Percentiles rank a stretch among this genome's conserved stretches.
Evolutionary conservation across 2,888 invertebrate species (phyloP).

Genomic region (Lasioglossum pauxillum): DNA sequence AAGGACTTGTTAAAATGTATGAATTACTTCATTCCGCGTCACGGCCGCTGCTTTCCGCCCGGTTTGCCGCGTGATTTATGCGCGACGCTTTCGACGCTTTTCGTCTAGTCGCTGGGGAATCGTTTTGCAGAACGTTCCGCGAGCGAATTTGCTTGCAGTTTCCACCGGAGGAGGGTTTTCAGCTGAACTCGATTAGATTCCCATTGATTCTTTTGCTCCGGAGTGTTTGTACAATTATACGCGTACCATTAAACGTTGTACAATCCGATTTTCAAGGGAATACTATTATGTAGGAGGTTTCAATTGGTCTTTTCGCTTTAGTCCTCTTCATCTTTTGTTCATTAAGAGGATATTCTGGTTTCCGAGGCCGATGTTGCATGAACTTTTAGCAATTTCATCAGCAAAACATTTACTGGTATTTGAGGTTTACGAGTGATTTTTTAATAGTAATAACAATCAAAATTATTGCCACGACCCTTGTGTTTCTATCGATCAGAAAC

Average conservation of each 20-base stretch:
- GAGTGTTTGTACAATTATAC: background rate
- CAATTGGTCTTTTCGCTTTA: too few relatives aligned
- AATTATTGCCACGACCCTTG: too few relatives aligned
- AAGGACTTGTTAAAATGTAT: conserved; percentile 25
- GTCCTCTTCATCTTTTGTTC: too few relatives aligned
- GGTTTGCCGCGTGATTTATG: conserved; percentile 25
- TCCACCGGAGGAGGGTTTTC: background rate
- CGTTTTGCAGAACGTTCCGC: background rate
- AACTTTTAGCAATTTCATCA: too few relatives aligned
- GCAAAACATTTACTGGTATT: too few relatives aligned
- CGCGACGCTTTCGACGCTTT: conserved; percentile 9
- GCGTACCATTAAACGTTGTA: background rate
- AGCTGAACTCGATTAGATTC: background rate
- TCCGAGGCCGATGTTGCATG: too few relatives aligned
- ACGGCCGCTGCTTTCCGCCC: background rate
- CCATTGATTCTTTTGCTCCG: background rate
- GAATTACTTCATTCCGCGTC: conserved; percentile 16
- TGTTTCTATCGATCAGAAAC: background rate
- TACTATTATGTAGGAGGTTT: background rate
- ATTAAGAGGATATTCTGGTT: too few relatives aligned
- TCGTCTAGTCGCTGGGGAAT: background rate
- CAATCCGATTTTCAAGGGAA: background rate
- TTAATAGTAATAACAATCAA: too few relatives aligned
- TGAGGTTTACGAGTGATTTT: too few relatives aligned
- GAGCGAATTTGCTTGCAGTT: background rate